Conservation (phyloP, 2,797 vertebrate species). For the Choloepus didactylus region DNA sequence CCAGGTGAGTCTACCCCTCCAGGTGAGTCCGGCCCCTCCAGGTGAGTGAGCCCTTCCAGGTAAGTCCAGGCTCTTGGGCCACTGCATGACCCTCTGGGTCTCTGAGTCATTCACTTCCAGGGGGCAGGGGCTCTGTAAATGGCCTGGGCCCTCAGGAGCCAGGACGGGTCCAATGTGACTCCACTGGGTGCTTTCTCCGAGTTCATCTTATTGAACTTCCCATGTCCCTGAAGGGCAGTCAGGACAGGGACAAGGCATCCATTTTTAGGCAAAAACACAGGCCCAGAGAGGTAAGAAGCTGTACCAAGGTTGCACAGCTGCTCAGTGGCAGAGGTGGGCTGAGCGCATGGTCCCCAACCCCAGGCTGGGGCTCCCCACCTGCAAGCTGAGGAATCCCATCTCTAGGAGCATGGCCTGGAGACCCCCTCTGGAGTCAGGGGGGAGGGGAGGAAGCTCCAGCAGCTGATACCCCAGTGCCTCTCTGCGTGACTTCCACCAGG, state of each 20-base stretch:
- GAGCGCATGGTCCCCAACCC: not conserved
- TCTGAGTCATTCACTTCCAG: not conserved
- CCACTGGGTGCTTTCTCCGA: not conserved
- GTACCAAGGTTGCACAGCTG: not conserved
- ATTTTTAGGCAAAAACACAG: not conserved
- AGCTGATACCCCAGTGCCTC: not conserved
- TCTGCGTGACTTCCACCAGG: constrained; percentile 69
- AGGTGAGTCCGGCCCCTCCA: too few relatives aligned
- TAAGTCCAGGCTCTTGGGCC: not conserved
- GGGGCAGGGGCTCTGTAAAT: not conserved
- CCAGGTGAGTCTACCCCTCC: too few relatives aligned
- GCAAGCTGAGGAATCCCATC: too few relatives aligned
- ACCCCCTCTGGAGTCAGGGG: not conserved
- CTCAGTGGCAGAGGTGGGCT: not conserved
- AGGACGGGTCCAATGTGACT: not conserved
- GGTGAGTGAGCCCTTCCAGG: too few relatives aligned
- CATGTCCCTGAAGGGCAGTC: not conserved
- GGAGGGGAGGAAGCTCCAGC: not conserved
- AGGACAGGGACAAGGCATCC: not conserved
- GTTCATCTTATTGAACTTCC: not conserved
- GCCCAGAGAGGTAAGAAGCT: not conserved
- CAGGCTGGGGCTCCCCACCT: not conserved
- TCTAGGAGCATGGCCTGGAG: not conserved
- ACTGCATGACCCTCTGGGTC: not conserved
- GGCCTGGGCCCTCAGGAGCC: not conserved